Percentiles rank a stretch among this genome's conserved stretches.
phyloP scores from a whole-genome alignment of 2,113 vertebrate genomes.

The Crotophaga sulcirostris region DNA sequence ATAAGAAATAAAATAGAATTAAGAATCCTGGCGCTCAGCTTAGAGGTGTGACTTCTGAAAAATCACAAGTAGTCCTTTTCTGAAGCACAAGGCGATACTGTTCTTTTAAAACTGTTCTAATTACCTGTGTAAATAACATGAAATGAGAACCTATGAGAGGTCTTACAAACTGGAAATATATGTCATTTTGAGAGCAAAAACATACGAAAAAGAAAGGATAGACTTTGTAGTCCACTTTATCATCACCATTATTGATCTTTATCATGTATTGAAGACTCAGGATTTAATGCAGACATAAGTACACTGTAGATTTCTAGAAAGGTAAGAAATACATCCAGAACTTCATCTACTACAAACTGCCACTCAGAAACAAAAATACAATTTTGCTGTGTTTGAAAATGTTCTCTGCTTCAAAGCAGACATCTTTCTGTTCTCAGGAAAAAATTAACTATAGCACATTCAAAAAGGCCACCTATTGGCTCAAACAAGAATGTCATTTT shows the following conservation, averaged over 20 bases:
- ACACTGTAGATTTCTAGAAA: background rate
- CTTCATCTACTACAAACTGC: background rate
- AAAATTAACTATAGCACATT: background rate
- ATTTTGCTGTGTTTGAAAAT: background rate
- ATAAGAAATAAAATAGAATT: background rate
- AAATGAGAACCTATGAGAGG: background rate
- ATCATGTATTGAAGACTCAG: background rate
- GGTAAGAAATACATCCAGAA: background rate
- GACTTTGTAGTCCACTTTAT: background rate
- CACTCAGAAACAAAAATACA: background rate
- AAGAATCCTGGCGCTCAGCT: background rate
- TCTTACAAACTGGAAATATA: background rate
- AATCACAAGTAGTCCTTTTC: background rate
- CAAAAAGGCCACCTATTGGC: background rate
- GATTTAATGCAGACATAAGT: background rate
- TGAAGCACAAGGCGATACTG: background rate
- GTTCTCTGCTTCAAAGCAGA: background rate
- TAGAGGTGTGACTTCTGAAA: background rate
- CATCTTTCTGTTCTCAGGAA: background rate
- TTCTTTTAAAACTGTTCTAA: background rate
- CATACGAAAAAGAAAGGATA: background rate
- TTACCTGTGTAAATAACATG: background rate
- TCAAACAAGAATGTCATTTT: background rate
- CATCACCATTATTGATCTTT: background rate
- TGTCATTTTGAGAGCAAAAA: background rate